Evolutionary conservation across 1,140 invertebrate species (phyloP).

Genomic region (Archivesica marissinica): DNA sequence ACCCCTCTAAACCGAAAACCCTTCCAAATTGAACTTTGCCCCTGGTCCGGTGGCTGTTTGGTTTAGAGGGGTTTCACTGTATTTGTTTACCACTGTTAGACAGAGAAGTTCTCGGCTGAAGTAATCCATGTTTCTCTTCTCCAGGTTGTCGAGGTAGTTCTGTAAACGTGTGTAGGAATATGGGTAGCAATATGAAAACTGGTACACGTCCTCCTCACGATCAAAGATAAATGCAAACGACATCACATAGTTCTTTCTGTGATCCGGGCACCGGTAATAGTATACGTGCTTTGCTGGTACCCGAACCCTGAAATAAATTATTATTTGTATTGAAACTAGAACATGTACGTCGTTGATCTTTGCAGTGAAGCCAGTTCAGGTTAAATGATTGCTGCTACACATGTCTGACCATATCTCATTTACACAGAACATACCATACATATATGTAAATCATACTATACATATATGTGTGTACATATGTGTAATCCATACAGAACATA

Average conservation of each 20-base stretch:
- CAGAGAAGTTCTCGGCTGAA: slow-evolving; percentile 89
- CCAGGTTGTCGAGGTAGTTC: slow-evolving; percentile 92
- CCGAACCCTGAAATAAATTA: slow-evolving; percentile 88
- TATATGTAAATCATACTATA: too few species aligned
- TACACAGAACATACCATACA: too few species aligned
- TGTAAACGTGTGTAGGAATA: slow-evolving; percentile 97
- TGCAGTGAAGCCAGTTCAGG: too few species aligned
- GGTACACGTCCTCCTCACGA: slow-evolving; percentile 95
- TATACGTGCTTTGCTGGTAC: slow-evolving; percentile 94
- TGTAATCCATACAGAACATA: too few species aligned
- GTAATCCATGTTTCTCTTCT: slow-evolving; percentile 86
- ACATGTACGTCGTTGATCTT: too few species aligned
- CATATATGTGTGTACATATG: too few species aligned
- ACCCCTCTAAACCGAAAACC: too few species aligned
- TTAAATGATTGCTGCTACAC: too few species aligned
- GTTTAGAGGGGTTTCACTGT: not conserved
- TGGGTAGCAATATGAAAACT: slow-evolving; percentile 96
- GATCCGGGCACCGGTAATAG: slow-evolving; percentile 95
- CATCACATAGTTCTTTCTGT: slow-evolving; percentile 96
- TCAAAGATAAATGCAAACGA: slow-evolving; percentile 98
- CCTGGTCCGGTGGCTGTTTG: too few species aligned
- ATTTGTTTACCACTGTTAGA: slow-evolving; percentile 87
- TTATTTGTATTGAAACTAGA: too few species aligned
- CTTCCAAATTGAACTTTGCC: too few species aligned
- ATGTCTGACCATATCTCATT: too few species aligned